These are phyloP conservation scores for Thalpophila matura DNA, from an alignment of 2,888 invertebrate genomes.

Conservation along the genomic window DNA sequence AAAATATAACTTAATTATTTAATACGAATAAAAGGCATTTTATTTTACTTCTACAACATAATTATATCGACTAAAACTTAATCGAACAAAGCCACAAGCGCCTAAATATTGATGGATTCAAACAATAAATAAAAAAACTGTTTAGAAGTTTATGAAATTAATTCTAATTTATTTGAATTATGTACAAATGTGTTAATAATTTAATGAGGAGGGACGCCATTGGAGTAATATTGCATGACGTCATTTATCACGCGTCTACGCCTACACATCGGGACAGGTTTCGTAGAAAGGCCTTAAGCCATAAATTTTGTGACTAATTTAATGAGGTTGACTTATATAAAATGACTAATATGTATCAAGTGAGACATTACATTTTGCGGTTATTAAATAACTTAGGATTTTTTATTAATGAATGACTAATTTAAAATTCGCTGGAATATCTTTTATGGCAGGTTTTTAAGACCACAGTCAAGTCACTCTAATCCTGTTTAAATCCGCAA, in stretches of 20 bases:
- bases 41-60: neutral
- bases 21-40: neutral
- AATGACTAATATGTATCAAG: constrained; percentile 49
- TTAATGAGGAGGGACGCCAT: constrained; percentile 76
- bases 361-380: constrained; percentile 31
- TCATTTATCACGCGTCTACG: constrained; percentile 58
- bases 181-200: constrained; percentile 67
- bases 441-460: constrained; percentile 26
- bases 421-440: constrained; percentile 45
- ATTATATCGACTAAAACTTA: too few species aligned
- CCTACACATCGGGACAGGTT: constrained; percentile 57
- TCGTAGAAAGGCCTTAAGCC: constrained; percentile 38
- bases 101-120: neutral
- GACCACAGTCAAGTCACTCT: constrained; percentile 19
- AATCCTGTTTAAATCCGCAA: constrained; percentile 53
- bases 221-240: constrained; percentile 71
- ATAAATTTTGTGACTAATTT: constrained; percentile 62
- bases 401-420: constrained; percentile 58
- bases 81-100: too few species aligned
- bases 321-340: constrained; percentile 53
- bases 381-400: constrained; percentile 16
- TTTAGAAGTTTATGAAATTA: constrained; percentile 1
- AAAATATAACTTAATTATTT: constrained; percentile 13
- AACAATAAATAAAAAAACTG: too few species aligned
- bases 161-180: constrained; percentile 46